These are phyloP conservation scores for Seira musarum DNA, from an alignment of 2,888 invertebrate species.

Conservation along the genomic window DNA sequence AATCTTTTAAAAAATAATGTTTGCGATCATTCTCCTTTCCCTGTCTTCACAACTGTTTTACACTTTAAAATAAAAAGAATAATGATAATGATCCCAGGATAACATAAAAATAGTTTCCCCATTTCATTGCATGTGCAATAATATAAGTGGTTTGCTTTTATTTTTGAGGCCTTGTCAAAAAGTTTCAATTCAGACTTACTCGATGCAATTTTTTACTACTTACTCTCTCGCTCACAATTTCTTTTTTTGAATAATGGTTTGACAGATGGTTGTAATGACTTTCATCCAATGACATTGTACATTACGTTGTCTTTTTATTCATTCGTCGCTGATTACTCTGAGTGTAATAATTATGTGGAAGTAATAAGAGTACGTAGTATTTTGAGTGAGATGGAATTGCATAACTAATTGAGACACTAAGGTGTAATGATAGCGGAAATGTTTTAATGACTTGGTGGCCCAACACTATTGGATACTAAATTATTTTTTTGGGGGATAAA, in stretches of 20 bases:
- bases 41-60: background rate
- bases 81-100: background rate
- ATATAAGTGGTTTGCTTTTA: background rate
- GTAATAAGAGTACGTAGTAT: too few species aligned
- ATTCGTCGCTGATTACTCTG: too few species aligned
- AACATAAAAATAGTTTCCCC: background rate
- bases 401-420: constrained; percentile 6
- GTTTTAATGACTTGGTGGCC: constrained; percentile 9
- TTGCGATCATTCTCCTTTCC: too few species aligned
- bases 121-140: background rate
- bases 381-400: background rate
- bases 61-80: background rate
- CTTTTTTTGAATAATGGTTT: constrained; percentile 49
- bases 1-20: background rate
- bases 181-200: too few species aligned
- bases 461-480: background rate
- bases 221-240: background rate
- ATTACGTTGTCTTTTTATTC: too few species aligned
- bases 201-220: background rate
- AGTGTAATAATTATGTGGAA: too few species aligned
- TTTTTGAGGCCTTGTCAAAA: too few species aligned
- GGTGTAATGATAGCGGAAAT: constrained; percentile 6
- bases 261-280: constrained; percentile 47
- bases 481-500: background rate
- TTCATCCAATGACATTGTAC: constrained; percentile 6